Percentiles rank a stretch among this genome's conserved stretches.
phyloP scores from a whole-genome alignment of 2,888 invertebrate genomes.

The Drosophila kambysellisi region DNA sequence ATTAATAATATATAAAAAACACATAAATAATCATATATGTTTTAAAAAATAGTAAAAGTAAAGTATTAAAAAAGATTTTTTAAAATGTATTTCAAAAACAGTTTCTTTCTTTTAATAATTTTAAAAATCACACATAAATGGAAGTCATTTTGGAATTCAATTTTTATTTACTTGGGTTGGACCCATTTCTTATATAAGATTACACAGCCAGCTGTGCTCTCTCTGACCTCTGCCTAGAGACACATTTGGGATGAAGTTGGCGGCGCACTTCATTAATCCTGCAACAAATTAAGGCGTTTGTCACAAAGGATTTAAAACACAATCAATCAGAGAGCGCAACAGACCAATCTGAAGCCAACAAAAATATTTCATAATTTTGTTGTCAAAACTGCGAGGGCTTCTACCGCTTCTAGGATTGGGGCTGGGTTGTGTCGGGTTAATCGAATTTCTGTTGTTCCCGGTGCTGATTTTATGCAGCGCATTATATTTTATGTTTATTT shows the following conservation, averaged over 20 bases:
- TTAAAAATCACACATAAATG: background rate
- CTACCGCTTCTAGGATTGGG: slow-evolving; percentile 5
- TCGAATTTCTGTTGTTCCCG: slow-evolving; percentile 51
- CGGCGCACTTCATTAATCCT: slow-evolving; percentile 64
- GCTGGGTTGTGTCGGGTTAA: slow-evolving; percentile 43
- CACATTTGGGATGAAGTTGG: slow-evolving; percentile 27
- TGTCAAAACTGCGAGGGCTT: slow-evolving; percentile 22
- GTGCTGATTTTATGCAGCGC: slow-evolving; percentile 63
- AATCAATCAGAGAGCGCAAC: slow-evolving; percentile 66
- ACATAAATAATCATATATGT: background rate
- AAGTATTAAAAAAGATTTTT: too few species aligned
- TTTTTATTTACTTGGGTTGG: background rate
- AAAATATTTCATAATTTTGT: slow-evolving; percentile 61
- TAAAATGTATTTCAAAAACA: background rate
- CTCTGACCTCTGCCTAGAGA: background rate
- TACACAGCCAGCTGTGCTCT: slow-evolving; percentile 35
- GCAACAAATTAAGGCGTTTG: slow-evolving; percentile 67
- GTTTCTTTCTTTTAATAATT: background rate
- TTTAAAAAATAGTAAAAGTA: background rate
- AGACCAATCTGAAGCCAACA: slow-evolving; percentile 37
- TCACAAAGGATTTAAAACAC: slow-evolving; percentile 66
- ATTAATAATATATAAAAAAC: background rate
- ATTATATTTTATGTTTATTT: slow-evolving; percentile 62
- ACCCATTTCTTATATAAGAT: slow-evolving; percentile 12
- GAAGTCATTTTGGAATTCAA: background rate